Base-by-base conservation (phyloP, 2,888 invertebrate species). In the Cheilosia grossa region DNA sequence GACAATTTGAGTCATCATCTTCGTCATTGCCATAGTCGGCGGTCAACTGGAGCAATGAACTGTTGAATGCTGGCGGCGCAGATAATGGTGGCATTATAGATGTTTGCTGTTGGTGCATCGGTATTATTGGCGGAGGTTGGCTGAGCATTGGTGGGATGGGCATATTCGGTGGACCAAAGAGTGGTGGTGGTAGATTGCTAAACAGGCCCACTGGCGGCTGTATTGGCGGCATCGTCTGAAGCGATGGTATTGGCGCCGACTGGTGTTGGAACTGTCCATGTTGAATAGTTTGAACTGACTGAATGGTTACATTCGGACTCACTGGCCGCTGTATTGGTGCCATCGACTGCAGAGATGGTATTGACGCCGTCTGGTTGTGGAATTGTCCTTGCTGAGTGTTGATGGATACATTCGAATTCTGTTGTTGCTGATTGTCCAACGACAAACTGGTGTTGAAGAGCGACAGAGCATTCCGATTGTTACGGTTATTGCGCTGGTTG, bases 1-100 rank as follows among this genome's bases (percentile, higher is more conserved):
- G 97, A 91, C 97, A 97, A 88, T 95, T 96, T 1, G 95, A 95
- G 70, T 94, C 94, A n/a, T 93, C 93, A 2, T 93, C 90, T 15
- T 92, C 92, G 80, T 93, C 93, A 56, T 91, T 90, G 63, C 89
- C 91, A 77, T 90, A 90, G 63, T 91, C 90, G 19, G 91, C 88
- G 37, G 89, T 90, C 27, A 91, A 87, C 78, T 90, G 90, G 47
- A 91, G 91, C 33, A 91, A 73, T 24, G 91, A 89, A 54, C 87
- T 90, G 74, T 89, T 91, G 88, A 91, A 90, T 53, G 87, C 37
- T 4, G 90, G 88, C 27, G 88, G 88, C 49, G 88, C 88, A 37
- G 90, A 87, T 30, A 89, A 87, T 6, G 90, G 92, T 88, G 92
- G 88, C 10, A 90, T 88, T 42, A 85, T 87, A 5, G 79, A 47